Percentiles rank a stretch among this genome's conserved stretches.
These are phyloP conservation scores for Osmerus mordax DNA, from an alignment of 2,113 vertebrate genomes.

Conservation along the genomic window DNA sequence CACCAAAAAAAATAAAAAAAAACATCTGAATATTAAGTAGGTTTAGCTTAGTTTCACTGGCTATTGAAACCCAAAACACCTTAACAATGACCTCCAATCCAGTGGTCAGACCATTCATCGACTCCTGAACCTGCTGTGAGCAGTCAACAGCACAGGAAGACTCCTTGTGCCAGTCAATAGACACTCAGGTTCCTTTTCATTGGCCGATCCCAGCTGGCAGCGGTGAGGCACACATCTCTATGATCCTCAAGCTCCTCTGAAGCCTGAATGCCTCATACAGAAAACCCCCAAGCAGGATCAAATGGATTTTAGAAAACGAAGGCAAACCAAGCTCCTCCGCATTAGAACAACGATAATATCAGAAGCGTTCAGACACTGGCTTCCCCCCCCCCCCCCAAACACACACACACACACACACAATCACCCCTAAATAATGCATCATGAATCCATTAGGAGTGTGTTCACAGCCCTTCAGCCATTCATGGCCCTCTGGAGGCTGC, in stretches of 20 bases:
- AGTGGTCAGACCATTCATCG: slow-evolving; percentile 45
- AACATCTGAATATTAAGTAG: slow-evolving; percentile 52
- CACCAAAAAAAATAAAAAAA: slow-evolving; percentile 21
- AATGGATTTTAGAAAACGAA: too few species aligned
- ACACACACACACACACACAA: neutral
- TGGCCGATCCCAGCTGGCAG: neutral
- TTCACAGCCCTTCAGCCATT: slow-evolving; percentile 38
- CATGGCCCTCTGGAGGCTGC: slow-evolving; percentile 42
- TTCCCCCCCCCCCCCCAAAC: too few species aligned
- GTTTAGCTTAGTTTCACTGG: slow-evolving; percentile 51
- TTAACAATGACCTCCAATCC: slow-evolving; percentile 60
- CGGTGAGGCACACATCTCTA: slow-evolving; percentile 3
- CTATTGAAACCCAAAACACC: slow-evolving; percentile 53
- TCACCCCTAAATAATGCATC: slow-evolving; percentile 60
- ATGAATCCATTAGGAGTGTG: slow-evolving; percentile 36
- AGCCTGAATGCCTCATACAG: neutral
- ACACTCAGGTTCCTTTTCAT: slow-evolving; percentile 31
- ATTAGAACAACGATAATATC: neutral
- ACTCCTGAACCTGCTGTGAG: slow-evolving; percentile 59
- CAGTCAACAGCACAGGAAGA: slow-evolving; percentile 58
- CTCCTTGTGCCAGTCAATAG: slow-evolving; percentile 46
- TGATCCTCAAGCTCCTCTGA: slow-evolving; percentile 11
- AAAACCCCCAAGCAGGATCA: too few species aligned
- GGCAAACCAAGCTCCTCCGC: too few species aligned
- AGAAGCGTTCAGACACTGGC: neutral